Evolutionary conservation across 2,888 invertebrate genomes (phyloP).

Genomic region (Spilarctia lutea): DNA sequence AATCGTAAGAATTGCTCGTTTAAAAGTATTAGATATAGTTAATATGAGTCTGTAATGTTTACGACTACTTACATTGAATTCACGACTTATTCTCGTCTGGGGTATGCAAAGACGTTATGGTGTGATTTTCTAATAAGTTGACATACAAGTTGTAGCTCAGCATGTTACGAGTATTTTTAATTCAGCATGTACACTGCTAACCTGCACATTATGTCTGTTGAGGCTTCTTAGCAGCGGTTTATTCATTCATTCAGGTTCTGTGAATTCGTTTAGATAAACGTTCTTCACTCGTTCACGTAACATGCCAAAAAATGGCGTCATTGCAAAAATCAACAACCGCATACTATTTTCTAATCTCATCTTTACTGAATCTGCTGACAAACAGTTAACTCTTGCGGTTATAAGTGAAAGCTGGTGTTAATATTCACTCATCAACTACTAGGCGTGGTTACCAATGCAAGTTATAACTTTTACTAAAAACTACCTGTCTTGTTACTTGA

Average conservation of each 20-base stretch:
- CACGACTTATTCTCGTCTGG: not conserved
- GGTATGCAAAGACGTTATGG: not conserved
- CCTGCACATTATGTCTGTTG: not conserved
- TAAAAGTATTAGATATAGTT: too few species aligned
- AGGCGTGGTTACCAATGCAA: not conserved
- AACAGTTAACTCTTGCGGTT: not conserved
- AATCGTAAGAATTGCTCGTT: too few species aligned
- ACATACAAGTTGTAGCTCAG: not conserved
- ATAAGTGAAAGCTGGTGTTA: not conserved
- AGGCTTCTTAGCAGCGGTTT: not conserved
- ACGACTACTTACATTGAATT: not conserved
- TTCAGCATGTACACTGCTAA: not conserved
- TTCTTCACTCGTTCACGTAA: not conserved
- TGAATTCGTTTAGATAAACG: not conserved
- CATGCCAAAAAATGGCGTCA: not conserved
- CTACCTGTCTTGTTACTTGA: too few species aligned
- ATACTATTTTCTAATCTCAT: not conserved
- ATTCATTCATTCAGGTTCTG: not conserved
- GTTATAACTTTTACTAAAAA: not conserved
- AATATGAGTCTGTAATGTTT: too few species aligned
- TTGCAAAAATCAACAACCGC: not conserved
- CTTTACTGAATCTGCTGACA: too few species aligned
- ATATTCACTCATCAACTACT: not conserved
- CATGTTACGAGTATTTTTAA: not conserved
- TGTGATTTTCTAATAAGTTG: not conserved